Evolutionary conservation across 2,797 vertebrate genomes (phyloP).

Genomic region (Chiloscyllium punctatum): DNA sequence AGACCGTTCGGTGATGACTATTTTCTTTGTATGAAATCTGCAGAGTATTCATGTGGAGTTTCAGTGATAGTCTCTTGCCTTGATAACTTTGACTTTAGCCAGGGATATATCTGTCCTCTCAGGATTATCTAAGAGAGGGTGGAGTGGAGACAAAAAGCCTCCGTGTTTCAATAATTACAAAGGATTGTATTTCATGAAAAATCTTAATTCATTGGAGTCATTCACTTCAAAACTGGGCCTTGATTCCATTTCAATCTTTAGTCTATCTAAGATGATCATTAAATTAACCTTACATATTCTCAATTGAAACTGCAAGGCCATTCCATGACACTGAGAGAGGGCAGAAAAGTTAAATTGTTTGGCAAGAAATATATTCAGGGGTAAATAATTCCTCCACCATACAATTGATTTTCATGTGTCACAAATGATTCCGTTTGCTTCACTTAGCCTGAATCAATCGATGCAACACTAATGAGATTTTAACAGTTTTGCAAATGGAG

Average conservation of each 20-base stretch:
- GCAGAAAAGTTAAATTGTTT: neutral
- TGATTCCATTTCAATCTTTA: neutral
- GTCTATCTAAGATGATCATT: neutral
- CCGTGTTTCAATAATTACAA: neutral
- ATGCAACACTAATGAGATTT: neutral
- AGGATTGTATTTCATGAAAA: neutral
- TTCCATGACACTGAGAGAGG: neutral
- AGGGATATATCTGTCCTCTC: neutral
- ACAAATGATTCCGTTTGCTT: neutral
- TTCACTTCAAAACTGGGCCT: neutral
- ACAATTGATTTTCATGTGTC: neutral
- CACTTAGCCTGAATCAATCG: constrained; percentile 1
- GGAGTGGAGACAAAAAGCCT: neutral
- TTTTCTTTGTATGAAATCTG: neutral
- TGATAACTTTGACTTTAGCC: neutral
- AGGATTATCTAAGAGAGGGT: neutral
- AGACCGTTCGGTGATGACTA: neutral
- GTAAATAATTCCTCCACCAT: neutral
- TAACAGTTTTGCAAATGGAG: neutral
- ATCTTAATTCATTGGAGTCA: neutral
- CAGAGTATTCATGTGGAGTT: neutral
- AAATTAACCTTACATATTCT: neutral
- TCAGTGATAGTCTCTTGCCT: neutral
- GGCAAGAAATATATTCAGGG: neutral
- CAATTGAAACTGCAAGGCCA: neutral